phyloP scores from a whole-genome alignment of 2,797 vertebrate genomes.

The Alcedo atthis region DNA sequence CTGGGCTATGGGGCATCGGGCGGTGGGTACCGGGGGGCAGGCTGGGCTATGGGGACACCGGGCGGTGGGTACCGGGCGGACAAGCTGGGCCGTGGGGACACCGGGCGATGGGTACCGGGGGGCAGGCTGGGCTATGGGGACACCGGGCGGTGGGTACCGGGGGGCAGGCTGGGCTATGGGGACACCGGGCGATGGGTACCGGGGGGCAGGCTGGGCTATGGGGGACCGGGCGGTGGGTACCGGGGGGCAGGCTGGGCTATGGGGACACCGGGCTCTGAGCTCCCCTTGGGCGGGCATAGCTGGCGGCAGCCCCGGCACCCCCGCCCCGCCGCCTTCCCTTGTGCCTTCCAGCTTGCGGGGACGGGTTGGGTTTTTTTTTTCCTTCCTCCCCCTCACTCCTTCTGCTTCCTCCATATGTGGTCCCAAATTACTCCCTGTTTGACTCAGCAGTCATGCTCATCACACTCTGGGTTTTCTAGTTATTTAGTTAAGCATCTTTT shows the following conservation, averaged over 20 bases:
- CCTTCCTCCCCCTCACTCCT: slow-evolving; percentile 46
- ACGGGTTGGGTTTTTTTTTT: neutral
- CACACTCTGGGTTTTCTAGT: neutral
- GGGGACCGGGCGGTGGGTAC: neutral
- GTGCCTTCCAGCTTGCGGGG: neutral
- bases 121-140: neutral
- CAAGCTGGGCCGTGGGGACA: neutral
- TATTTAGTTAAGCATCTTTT: slow-evolving; percentile 25
- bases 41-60: neutral
- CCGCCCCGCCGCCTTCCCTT: neutral
- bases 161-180: too few relatives aligned
- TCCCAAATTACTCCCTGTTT: slow-evolving; percentile 34
- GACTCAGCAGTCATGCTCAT: slow-evolving; percentile 44
- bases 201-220: too few relatives aligned
- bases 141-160: neutral
- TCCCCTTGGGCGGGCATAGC: neutral
- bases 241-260: neutral
- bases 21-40: neutral
- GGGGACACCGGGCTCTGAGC: neutral
- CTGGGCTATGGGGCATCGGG: neutral
- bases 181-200: too few relatives aligned
- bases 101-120: neutral
- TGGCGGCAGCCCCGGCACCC: neutral
- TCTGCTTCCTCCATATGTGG: slow-evolving; percentile 51
- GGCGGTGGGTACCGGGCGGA: neutral